Base-by-base conservation (phyloP, 2,113 vertebrate genomes). In the Machaerirhynchus nigripectus region DNA sequence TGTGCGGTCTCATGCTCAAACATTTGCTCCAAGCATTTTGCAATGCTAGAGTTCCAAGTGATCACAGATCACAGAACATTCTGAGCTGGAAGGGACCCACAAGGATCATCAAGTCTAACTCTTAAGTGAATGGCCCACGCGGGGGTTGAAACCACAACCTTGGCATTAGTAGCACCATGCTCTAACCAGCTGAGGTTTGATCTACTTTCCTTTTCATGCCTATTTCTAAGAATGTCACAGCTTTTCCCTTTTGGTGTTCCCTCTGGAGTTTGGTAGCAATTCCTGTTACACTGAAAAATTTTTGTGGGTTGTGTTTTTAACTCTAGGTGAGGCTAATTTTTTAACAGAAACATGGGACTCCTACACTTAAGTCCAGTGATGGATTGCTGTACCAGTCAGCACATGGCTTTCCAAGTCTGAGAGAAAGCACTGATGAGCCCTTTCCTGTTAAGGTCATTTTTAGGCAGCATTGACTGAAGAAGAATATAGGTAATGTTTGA, bases 141-240 rank as follows among this genome's bases (percentile, higher is more conserved):
- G n/a, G 30, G 24, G 24, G 20, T 30, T 75, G 52, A 65, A 85
- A 65, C 8, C 35, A 67, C 61, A 65, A 21, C 24, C 19, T 49
- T 75, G 60, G 13, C 0, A 0, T 57, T 35, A 49, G 24, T 30
- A 49, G 35, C 30, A 57, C 42, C 6, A 1, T 85, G 70, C 20
- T 75, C 42, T 85, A 57, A 67, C 8, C 20, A 75, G 42, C 52
- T 65, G 60, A 65, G 42, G 20, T 67, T 75, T 40, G 35, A 30
- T 49, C 17, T 46, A 2, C 74, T 95, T 91, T 81, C n/a, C 15
- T 80, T 44, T 79, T 89, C 52, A 28, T 75, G n/a, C 28, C 39
- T 84, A 1, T 95, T 95, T 89, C 49, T 89, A 60, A 68, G 40
- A 74, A 40, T 23, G 52, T 55, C 56, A 67, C n/a, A 53, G n/a